Percentiles rank a stretch among this genome's conserved stretches.
Conservation (phyloP, 2,888 invertebrate genomes). For the Dynastes hyllus region DNA sequence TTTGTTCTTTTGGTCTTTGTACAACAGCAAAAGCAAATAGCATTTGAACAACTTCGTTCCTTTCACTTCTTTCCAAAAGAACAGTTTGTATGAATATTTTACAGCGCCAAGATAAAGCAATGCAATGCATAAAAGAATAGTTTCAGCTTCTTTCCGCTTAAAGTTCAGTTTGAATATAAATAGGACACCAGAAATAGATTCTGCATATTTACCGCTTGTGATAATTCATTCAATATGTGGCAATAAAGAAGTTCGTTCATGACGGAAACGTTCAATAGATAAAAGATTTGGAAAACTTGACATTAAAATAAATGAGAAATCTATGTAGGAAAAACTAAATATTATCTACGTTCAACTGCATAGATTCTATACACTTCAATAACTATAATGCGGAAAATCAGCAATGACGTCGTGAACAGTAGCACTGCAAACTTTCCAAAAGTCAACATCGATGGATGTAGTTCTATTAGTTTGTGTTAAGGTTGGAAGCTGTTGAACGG, state of each 20-base stretch:
- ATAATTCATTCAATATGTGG: constrained; percentile 19
- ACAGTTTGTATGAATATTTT: constrained; percentile 49
- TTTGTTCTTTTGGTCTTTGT: constrained; percentile 43
- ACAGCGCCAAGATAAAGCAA: constrained; percentile 40
- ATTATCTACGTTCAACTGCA: too few relatives aligned
- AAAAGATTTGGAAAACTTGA: background rate
- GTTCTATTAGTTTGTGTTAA: too few relatives aligned
- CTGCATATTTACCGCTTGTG: constrained; percentile 19
- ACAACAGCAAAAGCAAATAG: constrained; percentile 36
- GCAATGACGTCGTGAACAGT: too few relatives aligned
- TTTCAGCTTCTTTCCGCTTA: constrained; percentile 43
- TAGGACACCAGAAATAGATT: constrained; percentile 40
- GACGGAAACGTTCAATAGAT: background rate
- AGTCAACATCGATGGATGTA: too few relatives aligned
- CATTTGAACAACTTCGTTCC: constrained; percentile 45
- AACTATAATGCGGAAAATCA: too few relatives aligned
- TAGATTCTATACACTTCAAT: too few relatives aligned
- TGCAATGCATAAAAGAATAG: constrained; percentile 51
- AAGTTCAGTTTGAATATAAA: constrained; percentile 50
- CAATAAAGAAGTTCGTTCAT: background rate
- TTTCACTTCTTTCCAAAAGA: constrained; percentile 43
- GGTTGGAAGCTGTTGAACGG: too few relatives aligned
- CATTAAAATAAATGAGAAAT: too few relatives aligned
- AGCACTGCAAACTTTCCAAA: too few relatives aligned
- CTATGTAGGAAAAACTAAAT: too few relatives aligned